Evolutionary conservation across 2,888 invertebrate genomes (phyloP), one percentile per base, ranked within the genome.

Genomic region (Podotricha telesiphe): DNA sequence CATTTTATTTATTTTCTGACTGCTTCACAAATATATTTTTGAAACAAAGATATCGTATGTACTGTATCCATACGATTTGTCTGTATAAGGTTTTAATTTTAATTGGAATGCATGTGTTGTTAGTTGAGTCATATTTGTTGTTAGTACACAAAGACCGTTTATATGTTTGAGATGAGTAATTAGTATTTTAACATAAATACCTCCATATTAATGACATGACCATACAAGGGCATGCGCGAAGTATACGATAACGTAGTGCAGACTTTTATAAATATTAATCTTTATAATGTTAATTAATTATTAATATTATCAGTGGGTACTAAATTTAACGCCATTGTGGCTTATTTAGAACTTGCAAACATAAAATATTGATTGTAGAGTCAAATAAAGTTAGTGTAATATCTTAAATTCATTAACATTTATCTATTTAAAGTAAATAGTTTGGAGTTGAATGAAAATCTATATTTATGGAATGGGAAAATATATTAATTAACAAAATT

Each of bases 161-260:
- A 66, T 53, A 67, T 70, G 67, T 72, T 68, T 65, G 67, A 67
- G 72, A 70, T 69, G 67, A 72, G 65, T 70, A 72, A 72, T 72
- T 67, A 64, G 47, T 63, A 64, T 65, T 65, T 72, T 67, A 65
- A 63, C 62, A 70, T 68, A 70, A 65, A 72, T 70, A 61, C 69
- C 64, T 64, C 10, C 37, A 53, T 56, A 53, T 65, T n/a, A 70
- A 65, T 65, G 50, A 20, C 45, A 51, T 80, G 74, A 72, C 80
- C 80, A 79, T 74, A 75, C 63, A 76, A 73, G 75, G 76, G 69
- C n/a, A 53, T 65, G 47, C 58, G 15, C 51, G 47, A 15, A 62
- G 45, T 56, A 20, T 64, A 61, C 22, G 48, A 37, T 37, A 55
- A 19, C n/a, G 11, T 1, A 34, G 17, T 34, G 17, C 17, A 37